phyloP scores from a whole-genome alignment of 2,888 invertebrate species.

The Ophioninae sp. region DNA sequence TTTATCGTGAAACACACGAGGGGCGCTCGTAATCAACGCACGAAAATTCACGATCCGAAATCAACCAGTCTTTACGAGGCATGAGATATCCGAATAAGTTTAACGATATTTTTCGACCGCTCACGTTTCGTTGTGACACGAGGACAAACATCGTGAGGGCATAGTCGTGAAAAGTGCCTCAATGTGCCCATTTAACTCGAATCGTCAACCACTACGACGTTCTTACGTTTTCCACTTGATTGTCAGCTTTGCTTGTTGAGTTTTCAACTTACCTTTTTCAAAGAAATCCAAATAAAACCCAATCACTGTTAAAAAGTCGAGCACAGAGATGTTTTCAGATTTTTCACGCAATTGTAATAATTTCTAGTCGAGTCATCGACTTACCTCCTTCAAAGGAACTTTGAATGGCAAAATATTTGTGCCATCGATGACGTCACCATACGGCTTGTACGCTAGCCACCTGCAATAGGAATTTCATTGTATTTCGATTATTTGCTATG shows the following conservation, averaged over 20 bases:
- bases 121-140: constrained; percentile 54
- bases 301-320: neutral
- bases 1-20: constrained; percentile 21
- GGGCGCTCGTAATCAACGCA: constrained; percentile 4
- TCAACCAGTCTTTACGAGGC: neutral
- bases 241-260: no score
- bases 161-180: neutral
- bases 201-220: no score
- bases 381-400: constrained; percentile 85
- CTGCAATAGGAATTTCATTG: constrained; percentile 78
- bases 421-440: constrained; percentile 86
- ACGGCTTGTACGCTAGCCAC: constrained; percentile 85
- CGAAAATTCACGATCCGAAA: constrained; percentile 29
- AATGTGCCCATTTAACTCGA: neutral
- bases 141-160: constrained; percentile 53
- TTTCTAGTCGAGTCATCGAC: neutral
- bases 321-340: constrained; percentile 20
- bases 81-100: constrained; percentile 34
- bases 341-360: constrained; percentile 27
- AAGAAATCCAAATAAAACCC: no score
- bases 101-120: constrained; percentile 39
- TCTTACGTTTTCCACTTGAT: no score
- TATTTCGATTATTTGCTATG: neutral
- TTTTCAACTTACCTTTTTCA: no score
- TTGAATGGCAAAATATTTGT: constrained; percentile 90